Evolutionary conservation across 2,113 vertebrate species (phyloP), one percentile per base, ranked within the genome.

Genomic region (Amblyopsis rosae): DNA sequence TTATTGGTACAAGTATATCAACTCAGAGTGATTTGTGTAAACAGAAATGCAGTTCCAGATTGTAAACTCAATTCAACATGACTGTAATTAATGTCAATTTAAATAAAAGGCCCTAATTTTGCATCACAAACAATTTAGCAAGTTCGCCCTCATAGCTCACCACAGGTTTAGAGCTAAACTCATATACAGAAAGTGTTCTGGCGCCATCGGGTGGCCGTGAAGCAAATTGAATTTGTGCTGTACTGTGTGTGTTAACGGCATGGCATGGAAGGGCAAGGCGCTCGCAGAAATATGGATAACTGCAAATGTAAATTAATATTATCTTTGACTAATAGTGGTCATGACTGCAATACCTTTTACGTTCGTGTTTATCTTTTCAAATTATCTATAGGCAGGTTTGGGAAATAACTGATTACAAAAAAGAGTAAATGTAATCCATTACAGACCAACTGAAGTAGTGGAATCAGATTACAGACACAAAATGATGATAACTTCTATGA

Each of bases 1-100:
- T 82, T 71, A 61, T 41, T 41, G 35, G 35, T 41, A 41, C 35
- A 59, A 75, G 73, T 86, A 82, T 86, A 87, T 81, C 78, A 83
- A 60, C 65, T 83, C 66, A 75, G 80, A 82, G 81, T 87, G 76
- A 87, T 80, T 77, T 79, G 68, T 72, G 65, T 35, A 67, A 53
- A 76, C 72, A 72, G 77, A 82, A 81, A 82, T 61, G 78, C 64
- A 74, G 72, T 82, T 80, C 72, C 72, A 51, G 61, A 59, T 69
- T 75, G 67, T 75, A 84, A 83, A 86, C 77, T 70, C 63, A 67
- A 67, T 83, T 80, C 17, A 45, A 78, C 77, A 79, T 88, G 60
- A 76, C 75, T 81, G 46, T 83, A 87, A 89, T 88, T 81, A 85
- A 86, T 78, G 83, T 59, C 73, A 62, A 47, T 77, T 84, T 84